Conservation (phyloP, 2,888 invertebrate species). For the Ochlodes sylvanus region DNA sequence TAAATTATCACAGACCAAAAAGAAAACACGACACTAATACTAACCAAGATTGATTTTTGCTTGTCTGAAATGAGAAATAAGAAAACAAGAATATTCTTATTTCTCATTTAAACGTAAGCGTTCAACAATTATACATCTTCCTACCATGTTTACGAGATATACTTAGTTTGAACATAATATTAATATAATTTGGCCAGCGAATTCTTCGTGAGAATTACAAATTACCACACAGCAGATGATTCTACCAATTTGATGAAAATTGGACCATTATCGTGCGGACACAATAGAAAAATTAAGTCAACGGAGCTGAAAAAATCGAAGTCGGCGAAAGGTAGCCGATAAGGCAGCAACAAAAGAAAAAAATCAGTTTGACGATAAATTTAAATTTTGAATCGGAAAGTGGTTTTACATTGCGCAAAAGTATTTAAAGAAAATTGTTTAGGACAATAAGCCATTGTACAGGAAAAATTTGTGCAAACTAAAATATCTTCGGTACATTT, state of each 20-base stretch:
- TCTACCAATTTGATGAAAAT: slow-evolving; percentile 32
- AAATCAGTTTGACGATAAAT: slow-evolving; percentile 71
- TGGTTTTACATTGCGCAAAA: slow-evolving; percentile 6
- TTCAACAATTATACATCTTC: too few relatives aligned
- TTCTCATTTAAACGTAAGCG: too few relatives aligned
- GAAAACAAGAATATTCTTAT: too few relatives aligned
- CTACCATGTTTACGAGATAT: too few relatives aligned
- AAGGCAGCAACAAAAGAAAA: slow-evolving; percentile 71
- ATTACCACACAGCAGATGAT: slow-evolving; percentile 20
- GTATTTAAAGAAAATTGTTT: background rate
- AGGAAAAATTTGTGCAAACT: too few relatives aligned
- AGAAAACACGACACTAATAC: too few relatives aligned
- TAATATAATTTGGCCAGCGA: background rate
- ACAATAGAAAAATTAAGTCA: slow-evolving; percentile 52
- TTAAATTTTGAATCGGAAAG: slow-evolving; percentile 74
- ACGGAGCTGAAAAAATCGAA: slow-evolving; percentile 60
- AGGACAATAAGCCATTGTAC: background rate
- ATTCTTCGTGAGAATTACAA: slow-evolving; percentile 2
- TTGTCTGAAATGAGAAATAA: too few relatives aligned
- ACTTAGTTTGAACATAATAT: too few relatives aligned
- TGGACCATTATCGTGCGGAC: slow-evolving; percentile 43
- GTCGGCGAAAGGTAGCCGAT: slow-evolving; percentile 72
- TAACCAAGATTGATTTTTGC: too few relatives aligned
- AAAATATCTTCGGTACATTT: too few relatives aligned
- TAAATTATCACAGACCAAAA: too few relatives aligned